These are phyloP conservation scores for Drosophila malerkotliana DNA, from an alignment of 1,140 invertebrate genomes.

Conservation along the genomic window DNA sequence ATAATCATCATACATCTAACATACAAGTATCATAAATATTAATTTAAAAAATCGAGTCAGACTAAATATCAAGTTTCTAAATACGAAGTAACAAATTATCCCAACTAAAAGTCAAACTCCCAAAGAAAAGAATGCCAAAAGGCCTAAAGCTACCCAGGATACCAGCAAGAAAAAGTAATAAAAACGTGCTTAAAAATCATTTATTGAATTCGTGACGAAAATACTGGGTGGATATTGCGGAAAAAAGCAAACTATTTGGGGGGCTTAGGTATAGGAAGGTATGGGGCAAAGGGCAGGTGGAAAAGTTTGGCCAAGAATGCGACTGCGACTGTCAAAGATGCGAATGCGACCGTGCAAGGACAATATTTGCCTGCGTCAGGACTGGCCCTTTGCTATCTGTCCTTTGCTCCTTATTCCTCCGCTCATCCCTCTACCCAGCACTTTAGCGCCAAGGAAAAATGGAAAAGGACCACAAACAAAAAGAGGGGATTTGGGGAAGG, in stretches of 20 bases:
- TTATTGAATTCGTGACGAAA: constrained; percentile 82
- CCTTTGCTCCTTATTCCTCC: background rate
- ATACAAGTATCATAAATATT: no score
- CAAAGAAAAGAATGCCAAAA: background rate
- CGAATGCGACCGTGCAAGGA: constrained; percentile 71
- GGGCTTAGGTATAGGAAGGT: no score
- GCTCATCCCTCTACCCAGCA: background rate
- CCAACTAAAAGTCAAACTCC: background rate
- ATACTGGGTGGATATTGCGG: constrained; percentile 30
- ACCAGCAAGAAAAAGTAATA: constrained; percentile 72
- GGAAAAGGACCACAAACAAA: constrained; percentile 60
- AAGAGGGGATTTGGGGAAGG: background rate
- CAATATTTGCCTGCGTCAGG: constrained; percentile 69
- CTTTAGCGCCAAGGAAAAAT: constrained; percentile 42
- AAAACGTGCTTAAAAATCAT: constrained; percentile 79
- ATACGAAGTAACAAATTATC: background rate
- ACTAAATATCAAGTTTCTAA: background rate
- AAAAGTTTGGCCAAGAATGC: constrained; percentile 34
- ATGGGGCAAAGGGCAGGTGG: background rate
- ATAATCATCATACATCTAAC: no score
- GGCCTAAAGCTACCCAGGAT: constrained; percentile 35
- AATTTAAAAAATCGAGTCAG: no score
- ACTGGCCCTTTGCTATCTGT: constrained; percentile 32
- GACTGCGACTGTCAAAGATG: constrained; percentile 67
- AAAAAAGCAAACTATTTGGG: constrained; percentile 6